Percentiles rank a stretch among this genome's conserved stretches.
Evolutionary conservation across 1,140 invertebrate genomes (phyloP).

Genomic region (Ruditapes philippinarum): DNA sequence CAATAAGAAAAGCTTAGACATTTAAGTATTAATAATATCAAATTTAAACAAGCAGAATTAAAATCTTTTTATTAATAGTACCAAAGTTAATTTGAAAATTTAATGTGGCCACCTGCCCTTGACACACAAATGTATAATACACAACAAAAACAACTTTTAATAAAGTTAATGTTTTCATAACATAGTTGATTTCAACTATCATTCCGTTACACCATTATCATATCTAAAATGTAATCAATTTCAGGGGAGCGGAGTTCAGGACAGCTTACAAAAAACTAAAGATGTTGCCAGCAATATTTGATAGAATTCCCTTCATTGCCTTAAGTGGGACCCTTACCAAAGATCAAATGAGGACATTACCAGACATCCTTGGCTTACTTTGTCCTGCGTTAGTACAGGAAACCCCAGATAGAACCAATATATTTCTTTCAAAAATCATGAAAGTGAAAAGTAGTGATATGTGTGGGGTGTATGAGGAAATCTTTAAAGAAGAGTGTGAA

Average conservation of each 20-base stretch:
- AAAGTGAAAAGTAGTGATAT: neutral
- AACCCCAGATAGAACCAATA: neutral
- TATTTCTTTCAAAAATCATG: neutral
- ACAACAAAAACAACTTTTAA: too few relatives aligned
- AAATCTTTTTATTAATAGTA: too few relatives aligned
- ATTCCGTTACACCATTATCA: too few relatives aligned
- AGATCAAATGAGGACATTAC: neutral
- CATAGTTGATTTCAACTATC: too few relatives aligned
- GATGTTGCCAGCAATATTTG: neutral
- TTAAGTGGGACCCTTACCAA: neutral
- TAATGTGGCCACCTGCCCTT: too few relatives aligned
- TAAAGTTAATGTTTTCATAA: too few relatives aligned
- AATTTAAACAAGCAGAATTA: too few relatives aligned
- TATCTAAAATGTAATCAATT: too few relatives aligned
- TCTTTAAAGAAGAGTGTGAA: conserved; percentile 30
- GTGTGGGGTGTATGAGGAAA: neutral
- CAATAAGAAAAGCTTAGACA: too few relatives aligned
- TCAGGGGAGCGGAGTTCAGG: neutral
- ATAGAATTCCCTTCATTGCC: neutral
- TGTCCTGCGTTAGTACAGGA: conserved; percentile 12
- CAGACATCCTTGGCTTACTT: neutral
- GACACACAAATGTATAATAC: too few relatives aligned
- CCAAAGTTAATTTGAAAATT: too few relatives aligned
- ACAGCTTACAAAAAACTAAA: neutral
- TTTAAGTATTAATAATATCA: too few relatives aligned